These are phyloP conservation scores for Chaetogeoica ovagalla DNA, from an alignment of 2,888 invertebrate genomes.

Conservation along the genomic window DNA sequence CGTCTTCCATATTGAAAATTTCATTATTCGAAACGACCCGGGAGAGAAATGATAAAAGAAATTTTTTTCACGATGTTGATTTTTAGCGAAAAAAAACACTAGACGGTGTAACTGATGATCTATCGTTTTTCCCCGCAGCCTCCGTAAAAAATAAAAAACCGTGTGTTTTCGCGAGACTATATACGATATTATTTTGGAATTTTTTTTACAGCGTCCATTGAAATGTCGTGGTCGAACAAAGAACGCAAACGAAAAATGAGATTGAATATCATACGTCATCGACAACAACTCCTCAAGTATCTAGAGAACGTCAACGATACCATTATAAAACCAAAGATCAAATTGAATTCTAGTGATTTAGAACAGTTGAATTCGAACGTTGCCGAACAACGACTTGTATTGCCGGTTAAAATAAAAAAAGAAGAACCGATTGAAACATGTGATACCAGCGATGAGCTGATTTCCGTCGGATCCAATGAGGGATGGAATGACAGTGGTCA, in stretches of 20 bases:
- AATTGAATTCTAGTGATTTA: slow-evolving; percentile 11
- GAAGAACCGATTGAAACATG: neutral
- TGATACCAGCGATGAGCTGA: neutral
- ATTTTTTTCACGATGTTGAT: too few relatives aligned
- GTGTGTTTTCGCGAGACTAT: too few relatives aligned
- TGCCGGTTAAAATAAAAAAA: neutral
- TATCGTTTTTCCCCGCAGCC: too few relatives aligned
- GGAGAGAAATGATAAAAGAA: too few relatives aligned
- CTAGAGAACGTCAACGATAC: slow-evolving; percentile 12
- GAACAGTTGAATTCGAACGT: neutral
- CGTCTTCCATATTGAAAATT: too few relatives aligned
- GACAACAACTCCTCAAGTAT: slow-evolving; percentile 6
- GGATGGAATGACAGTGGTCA: neutral
- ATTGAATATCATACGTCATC: slow-evolving; percentile 30
- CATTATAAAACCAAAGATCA: slow-evolving; percentile 3
- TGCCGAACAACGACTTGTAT: too few relatives aligned
- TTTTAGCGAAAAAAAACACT: too few relatives aligned
- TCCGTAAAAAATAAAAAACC: too few relatives aligned
- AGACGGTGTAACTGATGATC: too few relatives aligned
- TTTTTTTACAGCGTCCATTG: slow-evolving; percentile 5
- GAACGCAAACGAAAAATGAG: slow-evolving; percentile 12
- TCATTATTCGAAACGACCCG: too few relatives aligned
- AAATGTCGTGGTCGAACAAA: neutral
- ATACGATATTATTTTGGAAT: neutral
- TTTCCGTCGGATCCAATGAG: slow-evolving; percentile 11